Conservation (phyloP, 1,140 invertebrate genomes). For the Zaprionus camerounensis region DNA sequence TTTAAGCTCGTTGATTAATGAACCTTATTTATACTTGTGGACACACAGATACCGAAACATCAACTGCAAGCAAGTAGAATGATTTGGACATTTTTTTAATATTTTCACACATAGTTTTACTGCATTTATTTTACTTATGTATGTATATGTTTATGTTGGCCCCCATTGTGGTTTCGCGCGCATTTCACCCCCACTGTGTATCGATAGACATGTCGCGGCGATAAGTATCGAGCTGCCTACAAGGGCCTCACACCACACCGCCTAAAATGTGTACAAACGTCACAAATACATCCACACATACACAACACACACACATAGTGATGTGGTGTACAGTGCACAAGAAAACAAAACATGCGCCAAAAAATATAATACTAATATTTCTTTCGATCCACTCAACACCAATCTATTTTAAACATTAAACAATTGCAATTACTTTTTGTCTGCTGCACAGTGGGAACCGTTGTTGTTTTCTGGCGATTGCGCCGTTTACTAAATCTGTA, state of each 20-base stretch:
- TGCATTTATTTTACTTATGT: slow-evolving; percentile 1
- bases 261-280: slow-evolving; percentile 77
- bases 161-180: slow-evolving; percentile 45
- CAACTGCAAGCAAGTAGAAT: slow-evolving; percentile 60
- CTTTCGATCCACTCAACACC: slow-evolving; percentile 10
- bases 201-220: slow-evolving; percentile 39
- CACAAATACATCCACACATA: slow-evolving; percentile 55
- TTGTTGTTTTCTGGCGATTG: slow-evolving; percentile 33
- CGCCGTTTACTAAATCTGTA: slow-evolving; percentile 53
- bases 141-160: slow-evolving; percentile 17
- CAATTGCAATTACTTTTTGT: slow-evolving; percentile 52
- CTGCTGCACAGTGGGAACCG: slow-evolving; percentile 50
- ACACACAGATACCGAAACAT: slow-evolving; percentile 53
- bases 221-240: slow-evolving; percentile 56
- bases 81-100: background rate
- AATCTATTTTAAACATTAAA: slow-evolving; percentile 28
- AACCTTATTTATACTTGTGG: slow-evolving; percentile 39
- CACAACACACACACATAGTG: slow-evolving; percentile 52
- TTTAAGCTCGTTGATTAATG: slow-evolving; percentile 24
- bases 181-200: slow-evolving; percentile 45
- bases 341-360: slow-evolving; percentile 80
- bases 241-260: slow-evolving; percentile 73
- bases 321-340: slow-evolving; percentile 78
- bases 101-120: slow-evolving; percentile 1
- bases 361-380: slow-evolving; percentile 40